A percentile compares a stretch with the other conserved stretches of the same genome.
These are phyloP conservation scores for Rhinopomastus cyanomelas DNA, from an alignment of 2,113 vertebrate genomes.

Conservation along the genomic window DNA sequence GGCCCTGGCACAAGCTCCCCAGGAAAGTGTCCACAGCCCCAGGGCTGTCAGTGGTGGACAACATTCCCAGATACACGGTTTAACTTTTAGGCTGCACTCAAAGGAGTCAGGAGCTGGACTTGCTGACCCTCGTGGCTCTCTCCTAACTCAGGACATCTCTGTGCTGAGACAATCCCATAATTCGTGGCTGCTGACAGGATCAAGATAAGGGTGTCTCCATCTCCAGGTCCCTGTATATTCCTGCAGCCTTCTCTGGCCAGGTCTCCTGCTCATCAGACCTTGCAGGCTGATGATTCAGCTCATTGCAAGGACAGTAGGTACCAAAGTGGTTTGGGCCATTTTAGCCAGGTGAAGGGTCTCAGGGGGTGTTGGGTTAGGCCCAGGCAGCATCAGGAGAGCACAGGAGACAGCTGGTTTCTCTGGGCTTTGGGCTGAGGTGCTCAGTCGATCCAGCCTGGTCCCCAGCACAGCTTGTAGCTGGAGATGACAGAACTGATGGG, in stretches of 20 bases:
- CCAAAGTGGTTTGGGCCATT: neutral
- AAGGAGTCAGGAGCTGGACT: neutral
- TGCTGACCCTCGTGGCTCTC: neutral
- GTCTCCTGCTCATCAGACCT: neutral
- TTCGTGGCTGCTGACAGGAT: neutral
- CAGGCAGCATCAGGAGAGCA: neutral
- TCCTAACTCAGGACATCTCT: neutral
- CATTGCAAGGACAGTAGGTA: neutral
- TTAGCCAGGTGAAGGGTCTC: neutral
- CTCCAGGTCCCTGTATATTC: neutral
- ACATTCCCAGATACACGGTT: neutral
- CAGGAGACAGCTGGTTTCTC: neutral
- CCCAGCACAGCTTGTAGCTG: neutral
- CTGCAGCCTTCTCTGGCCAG: neutral
- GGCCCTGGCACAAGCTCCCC: neutral
- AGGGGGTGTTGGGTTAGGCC: neutral
- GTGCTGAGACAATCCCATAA: neutral
- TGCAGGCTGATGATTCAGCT: neutral
- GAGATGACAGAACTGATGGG: neutral
- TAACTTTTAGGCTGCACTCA: neutral
- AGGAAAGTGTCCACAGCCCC: neutral
- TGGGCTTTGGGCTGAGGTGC: neutral
- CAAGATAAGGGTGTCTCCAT: neutral
- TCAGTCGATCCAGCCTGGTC: neutral
- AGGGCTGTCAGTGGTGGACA: neutral